These are phyloP conservation scores for Folsomia candida DNA, from an alignment of 2,888 invertebrate species.

Conservation along the genomic window DNA sequence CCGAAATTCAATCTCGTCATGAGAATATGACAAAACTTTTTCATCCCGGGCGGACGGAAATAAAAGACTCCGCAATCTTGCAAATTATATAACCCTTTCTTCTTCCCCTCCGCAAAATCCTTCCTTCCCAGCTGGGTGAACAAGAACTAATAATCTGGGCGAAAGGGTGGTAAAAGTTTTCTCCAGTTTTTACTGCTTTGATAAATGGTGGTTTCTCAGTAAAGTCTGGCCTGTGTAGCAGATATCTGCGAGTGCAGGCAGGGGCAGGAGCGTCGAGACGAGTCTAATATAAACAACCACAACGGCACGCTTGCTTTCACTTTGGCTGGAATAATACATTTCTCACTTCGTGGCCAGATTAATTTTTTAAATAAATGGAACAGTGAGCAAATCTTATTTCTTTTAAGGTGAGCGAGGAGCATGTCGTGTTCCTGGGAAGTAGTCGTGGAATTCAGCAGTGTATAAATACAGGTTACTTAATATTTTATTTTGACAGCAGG, in stretches of 20 bases:
- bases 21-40: too few species aligned
- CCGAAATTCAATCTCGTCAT: background rate
- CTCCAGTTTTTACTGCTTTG: background rate
- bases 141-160: background rate
- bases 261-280: too few species aligned
- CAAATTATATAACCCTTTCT: too few species aligned
- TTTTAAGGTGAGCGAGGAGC: too few species aligned
- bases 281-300: background rate
- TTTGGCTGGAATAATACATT: background rate
- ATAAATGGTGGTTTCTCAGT: background rate
- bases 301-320: background rate
- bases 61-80: too few species aligned
- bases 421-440: too few species aligned
- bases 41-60: too few species aligned
- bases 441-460: background rate
- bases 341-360: background rate
- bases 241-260: background rate
- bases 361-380: background rate
- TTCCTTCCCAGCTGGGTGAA: background rate
- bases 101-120: background rate
- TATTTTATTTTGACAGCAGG: background rate
- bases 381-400: background rate
- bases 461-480: background rate
- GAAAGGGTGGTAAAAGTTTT: background rate
- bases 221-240: too few species aligned